Evolutionary conservation across 1,140 invertebrate genomes (phyloP), one percentile per base, ranked within the genome.

Genomic region (Drosophila dunni): DNA sequence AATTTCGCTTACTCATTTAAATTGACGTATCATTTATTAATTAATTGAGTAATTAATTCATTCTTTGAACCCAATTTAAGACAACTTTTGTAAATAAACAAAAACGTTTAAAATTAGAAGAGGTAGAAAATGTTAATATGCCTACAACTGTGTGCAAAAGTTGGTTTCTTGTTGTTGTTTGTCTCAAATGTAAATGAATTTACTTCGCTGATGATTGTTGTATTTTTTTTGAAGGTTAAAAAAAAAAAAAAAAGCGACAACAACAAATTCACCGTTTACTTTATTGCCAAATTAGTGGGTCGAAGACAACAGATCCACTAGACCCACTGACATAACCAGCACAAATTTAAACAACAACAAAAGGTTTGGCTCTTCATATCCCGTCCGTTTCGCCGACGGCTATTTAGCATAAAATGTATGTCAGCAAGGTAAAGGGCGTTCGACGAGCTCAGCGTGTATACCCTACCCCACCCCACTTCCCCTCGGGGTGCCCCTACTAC

Each of bases 351-450:
- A 17, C 58, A 66, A n/a, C 40, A 58, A n/a, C n/a, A n/a, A n/a
- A n/a, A n/a, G n/a, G n/a, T n/a, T n/a, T n/a, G n/a, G n/a, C n/a
- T 56, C 48, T 73, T 60, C 70, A 61, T 46, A 68, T 68, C 45
- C 48, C 70, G 70, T 79, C 57, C 38, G 57, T 50, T 67, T 54
- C 53, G 69, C 72, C 84, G 70, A 46, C 58, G 78, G 61, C 77
- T 81, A 15, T 53, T 88, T 88, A 81, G 81, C 84, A 88, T 88
- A 90, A 88, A 88, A 88, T 88, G 84, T 88, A 78, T 88, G 84
- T 88, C 84, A 88, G 84, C 84, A 88, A 88, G 84, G 84, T 88
- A 88, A 88, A 88, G 84, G 84, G 84, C 84, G 84, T 80, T 81
- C 84, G 75, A 65, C 50, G 58, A 15, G 24, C 24, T 29, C 24